Conservation (phyloP, 2,888 invertebrate genomes). For the Peribatodes rhomboidaria region DNA sequence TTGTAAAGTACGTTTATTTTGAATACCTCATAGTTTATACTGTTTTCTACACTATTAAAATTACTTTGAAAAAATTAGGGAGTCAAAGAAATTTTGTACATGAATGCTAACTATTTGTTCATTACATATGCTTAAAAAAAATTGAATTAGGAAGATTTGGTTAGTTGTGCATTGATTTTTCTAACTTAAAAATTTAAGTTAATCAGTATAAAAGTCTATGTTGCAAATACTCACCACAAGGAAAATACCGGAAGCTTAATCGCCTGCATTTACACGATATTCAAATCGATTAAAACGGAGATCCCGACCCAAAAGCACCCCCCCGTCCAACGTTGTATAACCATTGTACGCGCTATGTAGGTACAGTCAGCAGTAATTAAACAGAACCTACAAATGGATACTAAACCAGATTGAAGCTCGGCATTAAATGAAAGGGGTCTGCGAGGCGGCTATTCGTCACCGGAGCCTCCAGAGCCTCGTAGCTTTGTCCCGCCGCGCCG, state of each 20-base stretch:
- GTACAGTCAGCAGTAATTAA: conserved; percentile 24
- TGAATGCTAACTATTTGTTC: too few relatives aligned
- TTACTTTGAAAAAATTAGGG: too few relatives aligned
- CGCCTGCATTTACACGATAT: neutral
- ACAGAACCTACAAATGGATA: conserved; percentile 34
- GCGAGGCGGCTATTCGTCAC: conserved; percentile 60
- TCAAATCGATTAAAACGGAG: neutral
- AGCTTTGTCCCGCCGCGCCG: conserved; percentile 59
- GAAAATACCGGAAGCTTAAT: neutral
- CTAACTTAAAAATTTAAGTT: too few relatives aligned
- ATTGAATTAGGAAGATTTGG: too few relatives aligned
- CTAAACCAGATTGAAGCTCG: conserved; percentile 33
- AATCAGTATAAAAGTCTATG: too few relatives aligned
- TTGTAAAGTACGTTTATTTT: too few relatives aligned
- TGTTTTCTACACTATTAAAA: too few relatives aligned
- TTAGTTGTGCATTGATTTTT: too few relatives aligned
- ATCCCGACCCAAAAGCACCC: conserved; percentile 1
- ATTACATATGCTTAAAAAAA: too few relatives aligned
- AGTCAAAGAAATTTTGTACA: too few relatives aligned
- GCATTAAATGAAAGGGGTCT: conserved; percentile 63
- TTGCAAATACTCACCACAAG: neutral
- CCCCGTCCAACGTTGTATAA: neutral
- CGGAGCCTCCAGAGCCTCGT: conserved; percentile 60
- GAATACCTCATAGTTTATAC: too few relatives aligned
- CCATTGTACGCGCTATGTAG: neutral